phyloP scores from a whole-genome alignment of 2,113 vertebrate species.

The Phalacrocorax carbo region DNA sequence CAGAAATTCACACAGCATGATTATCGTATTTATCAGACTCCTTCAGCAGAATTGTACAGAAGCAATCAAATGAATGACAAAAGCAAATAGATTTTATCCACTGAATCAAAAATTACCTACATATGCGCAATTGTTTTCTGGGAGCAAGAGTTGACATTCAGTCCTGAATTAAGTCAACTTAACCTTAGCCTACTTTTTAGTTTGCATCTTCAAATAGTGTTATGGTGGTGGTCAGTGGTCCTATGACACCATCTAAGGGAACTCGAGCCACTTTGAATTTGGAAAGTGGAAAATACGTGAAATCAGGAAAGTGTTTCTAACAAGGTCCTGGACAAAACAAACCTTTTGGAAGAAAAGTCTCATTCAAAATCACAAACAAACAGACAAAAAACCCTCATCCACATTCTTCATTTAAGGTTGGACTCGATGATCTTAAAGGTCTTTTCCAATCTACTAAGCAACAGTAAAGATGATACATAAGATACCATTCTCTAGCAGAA shows the following conservation, averaged over 20 bases:
- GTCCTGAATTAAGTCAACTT: background rate
- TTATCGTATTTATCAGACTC: background rate
- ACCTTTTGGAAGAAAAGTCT: background rate
- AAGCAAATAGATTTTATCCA: background rate
- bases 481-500: background rate
- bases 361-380: background rate
- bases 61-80: background rate
- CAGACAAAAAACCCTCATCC: background rate
- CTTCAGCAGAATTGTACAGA: background rate
- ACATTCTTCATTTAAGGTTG: background rate
- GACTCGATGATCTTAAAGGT: background rate
- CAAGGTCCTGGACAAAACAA: background rate
- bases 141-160: background rate
- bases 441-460: background rate
- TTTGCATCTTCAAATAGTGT: background rate
- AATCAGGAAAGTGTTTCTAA: background rate
- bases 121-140: background rate
- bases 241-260: background rate
- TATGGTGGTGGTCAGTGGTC: background rate
- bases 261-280: background rate
- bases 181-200: background rate
- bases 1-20: background rate
- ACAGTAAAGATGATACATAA: background rate
- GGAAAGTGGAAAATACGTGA: background rate
- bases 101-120: background rate